Percentiles rank a stretch among this genome's conserved stretches.
phyloP scores from a whole-genome alignment of 2,113 vertebrate species.

The Eurystomus gularis region DNA sequence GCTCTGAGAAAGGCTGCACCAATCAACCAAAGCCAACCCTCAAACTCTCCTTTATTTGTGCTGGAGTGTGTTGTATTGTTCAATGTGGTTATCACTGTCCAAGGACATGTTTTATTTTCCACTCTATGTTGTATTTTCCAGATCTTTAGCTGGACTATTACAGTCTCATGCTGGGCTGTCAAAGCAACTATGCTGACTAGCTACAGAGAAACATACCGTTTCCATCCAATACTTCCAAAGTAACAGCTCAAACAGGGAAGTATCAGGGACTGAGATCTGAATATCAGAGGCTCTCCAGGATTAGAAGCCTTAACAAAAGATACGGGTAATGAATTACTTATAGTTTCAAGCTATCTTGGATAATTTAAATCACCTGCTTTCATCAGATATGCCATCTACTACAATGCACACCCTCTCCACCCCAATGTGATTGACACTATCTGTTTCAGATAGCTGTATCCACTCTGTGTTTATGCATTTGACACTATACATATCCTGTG shows the following conservation, averaged over 20 bases:
- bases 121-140: constrained; percentile 22
- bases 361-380: constrained; percentile 78
- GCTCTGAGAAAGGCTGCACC: background rate
- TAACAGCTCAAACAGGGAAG: constrained; percentile 54
- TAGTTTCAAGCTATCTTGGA: constrained; percentile 68
- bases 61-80: background rate
- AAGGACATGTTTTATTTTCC: constrained; percentile 47
- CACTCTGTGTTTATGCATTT: constrained; percentile 30
- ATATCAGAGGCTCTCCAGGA: constrained; percentile 58
- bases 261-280: constrained; percentile 51
- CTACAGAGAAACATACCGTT: constrained; percentile 15
- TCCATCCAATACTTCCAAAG: constrained; percentile 11
- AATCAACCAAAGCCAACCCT: background rate
- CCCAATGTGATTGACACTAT: constrained; percentile 61
- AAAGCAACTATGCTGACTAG: constrained; percentile 46
- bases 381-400: constrained; percentile 71
- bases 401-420: constrained; percentile 26
- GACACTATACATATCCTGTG: background rate
- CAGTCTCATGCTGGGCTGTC: constrained; percentile 42
- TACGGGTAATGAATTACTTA: constrained; percentile 75
- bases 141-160: constrained; percentile 51
- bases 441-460: constrained; percentile 55
- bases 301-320: constrained; percentile 39
- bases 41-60: background rate
- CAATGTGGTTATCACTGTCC: constrained; percentile 8